Percentiles rank a stretch among this genome's conserved stretches.
Conservation (phyloP, 2,113 vertebrate genomes). For the Eretmochelys imbricata region DNA sequence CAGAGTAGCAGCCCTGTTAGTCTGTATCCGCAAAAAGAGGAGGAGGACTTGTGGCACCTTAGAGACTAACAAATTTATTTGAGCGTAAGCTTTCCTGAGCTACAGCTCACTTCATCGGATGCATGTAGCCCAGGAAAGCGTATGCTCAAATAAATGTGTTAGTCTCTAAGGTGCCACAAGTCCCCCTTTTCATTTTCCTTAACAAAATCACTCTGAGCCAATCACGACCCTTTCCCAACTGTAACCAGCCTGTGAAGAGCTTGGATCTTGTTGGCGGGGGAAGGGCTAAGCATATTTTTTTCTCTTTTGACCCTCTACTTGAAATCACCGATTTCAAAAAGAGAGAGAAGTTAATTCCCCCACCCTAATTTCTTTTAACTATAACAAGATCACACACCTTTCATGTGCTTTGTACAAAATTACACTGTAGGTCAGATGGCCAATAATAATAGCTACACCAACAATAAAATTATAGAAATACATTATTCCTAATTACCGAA, state of each 20-base stretch:
- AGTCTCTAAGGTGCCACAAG: too few species aligned
- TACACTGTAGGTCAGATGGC: neutral
- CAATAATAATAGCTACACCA: neutral
- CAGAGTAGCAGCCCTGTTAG: too few species aligned
- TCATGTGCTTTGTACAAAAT: neutral
- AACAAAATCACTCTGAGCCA: neutral
- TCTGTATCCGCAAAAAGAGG: too few species aligned
- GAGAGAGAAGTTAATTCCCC: neutral
- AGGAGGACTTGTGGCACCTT: too few species aligned
- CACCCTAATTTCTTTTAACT: neutral
- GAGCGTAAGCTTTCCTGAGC: too few species aligned
- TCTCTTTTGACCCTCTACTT: neutral
- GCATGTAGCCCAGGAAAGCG: too few species aligned
- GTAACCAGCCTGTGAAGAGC: neutral
- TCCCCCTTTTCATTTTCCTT: too few species aligned
- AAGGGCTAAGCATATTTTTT: too few species aligned
- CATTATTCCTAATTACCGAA: neutral
- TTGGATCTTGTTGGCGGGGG: neutral
- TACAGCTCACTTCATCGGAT: too few species aligned
- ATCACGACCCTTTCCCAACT: accelerated
- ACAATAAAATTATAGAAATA: neutral
- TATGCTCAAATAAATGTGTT: too few species aligned
- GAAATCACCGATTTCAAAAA: neutral
- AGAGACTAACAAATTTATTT: too few species aligned
- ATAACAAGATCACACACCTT: neutral